Percentiles rank a stretch among this genome's conserved stretches.
Evolutionary conservation across 1,140 invertebrate genomes (phyloP).

Genomic region (Apis dorsata): DNA sequence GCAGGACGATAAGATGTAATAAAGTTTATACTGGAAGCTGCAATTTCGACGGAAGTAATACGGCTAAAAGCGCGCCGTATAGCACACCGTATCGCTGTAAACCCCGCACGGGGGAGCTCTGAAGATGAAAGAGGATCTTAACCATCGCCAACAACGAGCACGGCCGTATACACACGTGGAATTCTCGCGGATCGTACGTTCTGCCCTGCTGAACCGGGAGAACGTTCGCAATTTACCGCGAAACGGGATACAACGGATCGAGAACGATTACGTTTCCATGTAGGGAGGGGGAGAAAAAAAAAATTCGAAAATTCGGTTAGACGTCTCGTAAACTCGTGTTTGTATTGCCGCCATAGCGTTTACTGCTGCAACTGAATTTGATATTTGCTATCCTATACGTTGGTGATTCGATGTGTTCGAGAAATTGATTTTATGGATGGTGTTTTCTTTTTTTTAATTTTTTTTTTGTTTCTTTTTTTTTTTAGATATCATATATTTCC

Average conservation of each 20-base stretch:
- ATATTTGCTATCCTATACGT: neutral
- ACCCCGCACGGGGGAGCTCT: constrained; percentile 29
- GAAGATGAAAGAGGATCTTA: constrained; percentile 46
- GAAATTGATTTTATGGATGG: neutral
- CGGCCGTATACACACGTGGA: neutral
- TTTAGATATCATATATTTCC: neutral
- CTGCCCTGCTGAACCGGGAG: neutral
- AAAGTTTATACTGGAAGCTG: constrained; percentile 43
- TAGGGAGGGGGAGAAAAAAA: neutral
- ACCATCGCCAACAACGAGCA: constrained; percentile 30
- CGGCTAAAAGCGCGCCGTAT: constrained; percentile 34
- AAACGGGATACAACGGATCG: neutral
- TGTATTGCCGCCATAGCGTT: neutral
- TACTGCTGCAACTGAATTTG: neutral
- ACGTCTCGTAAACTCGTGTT: neutral
- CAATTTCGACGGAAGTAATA: constrained; percentile 48
- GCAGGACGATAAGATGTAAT: constrained; percentile 39
- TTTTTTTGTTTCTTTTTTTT: no score
- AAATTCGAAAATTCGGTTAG: neutral
- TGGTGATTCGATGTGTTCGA: neutral
- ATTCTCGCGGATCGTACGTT: constrained; percentile 2
- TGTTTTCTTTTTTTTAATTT: neutral
- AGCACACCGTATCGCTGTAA: constrained; percentile 32
- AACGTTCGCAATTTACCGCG: constrained; percentile 21
- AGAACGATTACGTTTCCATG: neutral